These are phyloP conservation scores for Cephalotes varians DNA, from an alignment of 2,888 invertebrate species.

Conservation along the genomic window DNA sequence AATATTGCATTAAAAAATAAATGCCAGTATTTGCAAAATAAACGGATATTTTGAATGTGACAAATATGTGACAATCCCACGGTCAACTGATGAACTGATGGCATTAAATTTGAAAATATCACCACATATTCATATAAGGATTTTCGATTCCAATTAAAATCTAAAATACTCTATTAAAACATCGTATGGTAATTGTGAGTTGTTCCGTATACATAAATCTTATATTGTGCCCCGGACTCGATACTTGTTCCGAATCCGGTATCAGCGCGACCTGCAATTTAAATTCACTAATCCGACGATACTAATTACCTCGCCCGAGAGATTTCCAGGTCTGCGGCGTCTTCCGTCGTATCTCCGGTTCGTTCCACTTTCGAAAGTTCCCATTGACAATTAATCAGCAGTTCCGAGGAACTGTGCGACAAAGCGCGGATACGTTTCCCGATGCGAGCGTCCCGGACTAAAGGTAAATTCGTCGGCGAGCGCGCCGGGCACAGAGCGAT, in stretches of 20 bases:
- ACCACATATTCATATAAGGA: not conserved
- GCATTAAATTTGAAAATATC: not conserved
- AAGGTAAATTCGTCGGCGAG: conserved; percentile 45
- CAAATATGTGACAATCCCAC: not conserved
- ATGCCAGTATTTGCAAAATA: not conserved
- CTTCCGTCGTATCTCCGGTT: conserved; percentile 29
- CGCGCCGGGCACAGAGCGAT: conserved; percentile 7
- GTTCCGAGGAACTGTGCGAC: conserved; percentile 43
- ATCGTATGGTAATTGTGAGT: not conserved
- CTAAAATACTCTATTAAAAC: not conserved
- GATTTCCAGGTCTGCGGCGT: conserved; percentile 31
- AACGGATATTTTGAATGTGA: not conserved
- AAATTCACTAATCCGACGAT: conserved; percentile 49
- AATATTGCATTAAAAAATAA: not conserved
- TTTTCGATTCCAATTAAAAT: not conserved
- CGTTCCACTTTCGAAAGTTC: conserved; percentile 46
- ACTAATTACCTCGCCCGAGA: conserved; percentile 42
- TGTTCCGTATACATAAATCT: not conserved
- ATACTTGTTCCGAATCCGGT: not conserved
- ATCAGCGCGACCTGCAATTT: conserved; percentile 45
- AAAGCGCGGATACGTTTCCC: conserved; percentile 39
- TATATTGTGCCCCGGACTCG: not conserved
- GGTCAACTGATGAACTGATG: not conserved
- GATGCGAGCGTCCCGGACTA: not conserved
- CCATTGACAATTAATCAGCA: conserved; percentile 62